Percentiles rank a stretch among this genome's conserved stretches.
These are phyloP conservation scores for Copsychus sechellarum DNA, from an alignment of 2,113 vertebrate species.

Conservation along the genomic window DNA sequence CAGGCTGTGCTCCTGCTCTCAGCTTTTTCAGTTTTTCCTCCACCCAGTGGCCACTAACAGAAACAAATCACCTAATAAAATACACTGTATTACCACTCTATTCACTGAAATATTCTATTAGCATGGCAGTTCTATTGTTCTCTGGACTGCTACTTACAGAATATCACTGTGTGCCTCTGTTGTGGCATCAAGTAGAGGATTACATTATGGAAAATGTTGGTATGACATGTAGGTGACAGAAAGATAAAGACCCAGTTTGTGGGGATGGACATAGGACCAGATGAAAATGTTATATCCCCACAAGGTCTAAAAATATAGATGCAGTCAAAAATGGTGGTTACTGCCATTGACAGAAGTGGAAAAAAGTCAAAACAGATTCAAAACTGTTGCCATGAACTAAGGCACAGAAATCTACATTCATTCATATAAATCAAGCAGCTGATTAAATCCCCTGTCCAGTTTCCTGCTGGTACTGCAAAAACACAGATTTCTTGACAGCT, in stretches of 20 bases:
- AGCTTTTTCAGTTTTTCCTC: constrained; percentile 49
- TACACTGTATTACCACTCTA: not conserved
- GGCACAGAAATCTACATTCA: not conserved
- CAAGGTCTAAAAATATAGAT: not conserved
- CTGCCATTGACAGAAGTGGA: not conserved
- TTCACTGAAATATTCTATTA: not conserved
- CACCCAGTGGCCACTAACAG: constrained; percentile 58
- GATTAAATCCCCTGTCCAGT: not conserved
- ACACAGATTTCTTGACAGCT: not conserved
- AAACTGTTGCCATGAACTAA: not conserved
- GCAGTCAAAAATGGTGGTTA: fast-evolving
- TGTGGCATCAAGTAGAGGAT: not conserved
- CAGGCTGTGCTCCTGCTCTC: not conserved
- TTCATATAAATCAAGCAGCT: not conserved
- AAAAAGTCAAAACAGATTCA: not conserved
- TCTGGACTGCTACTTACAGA: not conserved
- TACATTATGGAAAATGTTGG: fast-evolving
- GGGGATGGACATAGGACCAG: not conserved
- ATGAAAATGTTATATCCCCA: not conserved
- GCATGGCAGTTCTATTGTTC: not conserved
- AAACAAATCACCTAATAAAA: constrained; percentile 9
- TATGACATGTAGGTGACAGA: not conserved
- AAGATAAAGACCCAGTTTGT: not conserved
- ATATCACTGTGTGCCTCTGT: not conserved
- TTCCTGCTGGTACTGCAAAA: not conserved